phyloP scores from a whole-genome alignment of 2,797 vertebrate species.

The Rachycentron canadum region DNA sequence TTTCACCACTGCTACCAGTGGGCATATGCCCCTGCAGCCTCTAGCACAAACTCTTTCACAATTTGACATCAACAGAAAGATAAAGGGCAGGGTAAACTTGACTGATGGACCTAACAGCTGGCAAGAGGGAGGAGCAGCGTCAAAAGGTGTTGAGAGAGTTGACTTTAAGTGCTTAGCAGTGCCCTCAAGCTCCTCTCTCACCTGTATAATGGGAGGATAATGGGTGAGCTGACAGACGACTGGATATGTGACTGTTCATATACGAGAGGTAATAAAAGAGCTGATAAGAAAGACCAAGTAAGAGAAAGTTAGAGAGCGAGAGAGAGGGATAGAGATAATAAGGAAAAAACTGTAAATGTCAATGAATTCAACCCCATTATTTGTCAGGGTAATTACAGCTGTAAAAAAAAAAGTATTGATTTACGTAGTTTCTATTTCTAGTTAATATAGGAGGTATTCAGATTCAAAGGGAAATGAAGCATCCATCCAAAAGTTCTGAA shows the following conservation, averaged over 20 bases:
- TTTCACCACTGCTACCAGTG: conserved; percentile 15
- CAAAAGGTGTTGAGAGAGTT: conserved; percentile 69
- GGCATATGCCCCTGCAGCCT: neutral
- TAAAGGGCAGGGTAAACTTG: conserved; percentile 20
- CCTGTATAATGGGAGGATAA: conserved; percentile 71
- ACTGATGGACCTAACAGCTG: conserved; percentile 60
- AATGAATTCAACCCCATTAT: no score
- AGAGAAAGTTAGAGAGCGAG: neutral
- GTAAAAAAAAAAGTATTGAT: no score
- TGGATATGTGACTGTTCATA: conserved; percentile 25
- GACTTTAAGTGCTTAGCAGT: conserved; percentile 58
- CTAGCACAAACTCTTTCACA: conserved; percentile 29
- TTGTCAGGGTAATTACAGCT: no score
- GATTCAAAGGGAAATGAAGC: no score
- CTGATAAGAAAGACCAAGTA: neutral
- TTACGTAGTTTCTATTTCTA: no score
- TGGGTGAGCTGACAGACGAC: conserved; percentile 36
- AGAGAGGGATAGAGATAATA: neutral
- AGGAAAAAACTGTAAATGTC: neutral
- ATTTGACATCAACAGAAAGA: conserved; percentile 24
- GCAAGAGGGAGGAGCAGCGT: conserved; percentile 53
- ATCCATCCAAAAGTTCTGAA: neutral
- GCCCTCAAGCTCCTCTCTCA: conserved; percentile 60
- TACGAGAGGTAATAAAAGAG: conserved; percentile 22
- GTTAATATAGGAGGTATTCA: neutral